Evolutionary conservation across 2,888 invertebrate genomes (phyloP), one percentile per base, ranked within the genome.

Genomic region (Strigamia crassipes): DNA sequence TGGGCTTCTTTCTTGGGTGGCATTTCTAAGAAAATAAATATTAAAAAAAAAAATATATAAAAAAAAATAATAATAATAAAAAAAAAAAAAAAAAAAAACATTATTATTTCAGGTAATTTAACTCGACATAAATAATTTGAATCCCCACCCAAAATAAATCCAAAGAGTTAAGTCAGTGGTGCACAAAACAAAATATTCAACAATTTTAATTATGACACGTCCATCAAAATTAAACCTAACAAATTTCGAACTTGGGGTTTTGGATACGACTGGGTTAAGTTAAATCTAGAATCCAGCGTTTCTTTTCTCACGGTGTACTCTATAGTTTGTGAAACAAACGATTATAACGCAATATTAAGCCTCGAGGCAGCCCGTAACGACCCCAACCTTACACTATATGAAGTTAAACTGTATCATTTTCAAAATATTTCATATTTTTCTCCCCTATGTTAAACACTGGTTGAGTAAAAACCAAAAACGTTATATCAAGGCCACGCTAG

Each of bases 1-100:
- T 94, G 95, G 51, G 86, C 87, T 51, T 87, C 88, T 86, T 94
- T 94, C 84, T 93, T 94, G 34, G 90, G 90, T 83, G 90, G 90
- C 91, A 91, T 91, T 78, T 78, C 78, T 78, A 18, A 78, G 78
- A 78, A 78, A 78, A 15, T 13, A 27, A 34, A 34, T 78, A 38
- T 15, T 9, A 13, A 73, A 21, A 73, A 21, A 73, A 27, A 73
- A 3, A 77, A 18, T n/a, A 27, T n/a, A 38, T 15, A 73, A 13
- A 73, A 21, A 73, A 21, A 73, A 27, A 73, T 5, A 77, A 18
- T n/a, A 27, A 3, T 9, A 77, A 77, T 4, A 77, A n/a, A 34
- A 66, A 66, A 21, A n/a, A 0, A 21, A 5, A 27, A 27, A 27
- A 9, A 31, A 27, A 5, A 66, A 66, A 21, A 23, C 23, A 27